phyloP scores from a whole-genome alignment of 2,113 vertebrate species.

The Tricholaema leucomelas region DNA sequence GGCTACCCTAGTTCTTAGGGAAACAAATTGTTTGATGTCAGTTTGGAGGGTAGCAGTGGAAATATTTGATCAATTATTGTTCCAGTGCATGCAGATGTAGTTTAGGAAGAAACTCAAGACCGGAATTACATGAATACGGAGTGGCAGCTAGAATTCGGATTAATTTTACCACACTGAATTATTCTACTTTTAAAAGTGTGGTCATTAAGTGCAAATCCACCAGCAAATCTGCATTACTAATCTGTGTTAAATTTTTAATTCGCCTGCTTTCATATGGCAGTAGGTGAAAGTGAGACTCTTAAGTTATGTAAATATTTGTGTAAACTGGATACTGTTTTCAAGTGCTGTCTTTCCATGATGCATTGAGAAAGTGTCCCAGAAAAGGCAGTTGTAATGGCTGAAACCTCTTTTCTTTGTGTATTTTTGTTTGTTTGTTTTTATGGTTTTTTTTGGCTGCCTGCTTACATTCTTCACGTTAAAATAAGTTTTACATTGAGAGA shows the following conservation, averaged over 20 bases:
- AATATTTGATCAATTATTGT: background rate
- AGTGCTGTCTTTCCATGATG: background rate
- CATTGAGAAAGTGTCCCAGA: background rate
- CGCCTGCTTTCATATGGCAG: background rate
- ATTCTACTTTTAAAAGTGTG: background rate
- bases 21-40: background rate
- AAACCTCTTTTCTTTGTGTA: background rate
- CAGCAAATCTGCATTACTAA: background rate
- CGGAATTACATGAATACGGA: background rate
- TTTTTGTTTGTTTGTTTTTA: background rate
- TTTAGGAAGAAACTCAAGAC: background rate
- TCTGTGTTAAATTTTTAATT: background rate
- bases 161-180: background rate
- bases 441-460: background rate
- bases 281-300: background rate
- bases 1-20: background rate
- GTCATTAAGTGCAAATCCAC: background rate
- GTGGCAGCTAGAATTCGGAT: background rate
- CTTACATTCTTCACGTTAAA: background rate
- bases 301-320: background rate
- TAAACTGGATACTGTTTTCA: background rate
- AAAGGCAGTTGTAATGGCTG: background rate
- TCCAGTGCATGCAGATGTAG: rapidly evolving
- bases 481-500: background rate
- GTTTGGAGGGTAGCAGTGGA: background rate